A percentile compares a stretch with the other conserved stretches of the same genome.
These are phyloP conservation scores for Nephrotoma guestfalica DNA, from an alignment of 2,888 invertebrate genomes.

Conservation along the genomic window DNA sequence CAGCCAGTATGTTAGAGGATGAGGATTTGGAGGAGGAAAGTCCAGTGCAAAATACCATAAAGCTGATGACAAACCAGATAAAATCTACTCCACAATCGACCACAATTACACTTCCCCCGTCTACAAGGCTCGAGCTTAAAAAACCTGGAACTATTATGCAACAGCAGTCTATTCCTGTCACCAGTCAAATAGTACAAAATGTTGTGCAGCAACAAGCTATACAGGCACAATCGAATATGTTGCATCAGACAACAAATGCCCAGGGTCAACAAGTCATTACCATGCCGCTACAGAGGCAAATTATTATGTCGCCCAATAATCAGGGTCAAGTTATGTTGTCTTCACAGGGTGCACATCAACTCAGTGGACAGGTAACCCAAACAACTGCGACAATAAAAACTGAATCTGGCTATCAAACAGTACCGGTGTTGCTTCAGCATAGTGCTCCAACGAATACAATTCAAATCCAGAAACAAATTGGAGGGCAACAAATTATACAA, in stretches of 20 bases:
- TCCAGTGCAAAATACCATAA: neutral
- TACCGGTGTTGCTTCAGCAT: conserved; percentile 23
- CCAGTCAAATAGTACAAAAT: neutral
- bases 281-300: conserved; percentile 24
- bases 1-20: conserved; percentile 70
- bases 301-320: conserved; percentile 25
- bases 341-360: neutral
- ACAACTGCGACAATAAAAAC: conserved; percentile 32
- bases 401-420: conserved; percentile 28
- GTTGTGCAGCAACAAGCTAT: conserved; percentile 12
- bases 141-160: conserved; percentile 10
- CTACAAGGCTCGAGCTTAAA: conserved; percentile 17
- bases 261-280: conserved; percentile 26
- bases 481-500: conserved; percentile 18
- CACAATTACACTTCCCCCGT: neutral
- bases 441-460: neutral
- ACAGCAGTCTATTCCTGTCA: neutral
- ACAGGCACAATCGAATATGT: conserved; percentile 11
- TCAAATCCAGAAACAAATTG: conserved; percentile 19
- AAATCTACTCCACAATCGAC: neutral
- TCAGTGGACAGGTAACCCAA: conserved; percentile 9
- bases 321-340: conserved; percentile 19
- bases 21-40: conserved; percentile 41
- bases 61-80: neutral
- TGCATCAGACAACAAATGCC: conserved; percentile 16